A percentile compares a stretch with the other conserved stretches of the same genome.
Conservation (phyloP, 2,888 invertebrate species). For the Heliothis peltigera region DNA sequence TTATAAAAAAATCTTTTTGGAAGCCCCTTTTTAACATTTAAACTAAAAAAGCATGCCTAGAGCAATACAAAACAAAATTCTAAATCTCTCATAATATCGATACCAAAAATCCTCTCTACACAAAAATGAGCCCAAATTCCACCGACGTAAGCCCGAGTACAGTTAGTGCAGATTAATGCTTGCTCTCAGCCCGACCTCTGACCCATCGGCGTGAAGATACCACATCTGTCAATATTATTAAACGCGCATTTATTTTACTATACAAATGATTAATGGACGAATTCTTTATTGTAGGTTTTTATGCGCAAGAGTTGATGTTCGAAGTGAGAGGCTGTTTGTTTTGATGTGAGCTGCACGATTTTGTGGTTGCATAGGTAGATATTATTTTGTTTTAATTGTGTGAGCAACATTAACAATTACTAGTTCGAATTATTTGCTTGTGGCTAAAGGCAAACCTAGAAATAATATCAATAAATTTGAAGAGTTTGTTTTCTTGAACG, state of each 20-base stretch:
- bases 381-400: no score
- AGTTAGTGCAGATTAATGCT: conserved; percentile 64
- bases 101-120: not conserved
- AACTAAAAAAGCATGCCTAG: no score
- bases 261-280: conserved; percentile 50
- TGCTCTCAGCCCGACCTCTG: conserved; percentile 56
- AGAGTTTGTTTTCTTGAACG: no score
- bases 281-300: conserved; percentile 52
- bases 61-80: not conserved
- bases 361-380: not conserved
- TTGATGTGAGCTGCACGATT: conserved; percentile 41
- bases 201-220: conserved; percentile 54
- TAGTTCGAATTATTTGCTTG: no score
- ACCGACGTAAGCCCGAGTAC: conserved; percentile 41
- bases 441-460: no score
- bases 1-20: no score
- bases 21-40: no score
- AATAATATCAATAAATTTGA: no score
- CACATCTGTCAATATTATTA: conserved; percentile 65
- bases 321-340: conserved; percentile 47
- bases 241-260: conserved; percentile 55
- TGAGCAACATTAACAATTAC: no score
- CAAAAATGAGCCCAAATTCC: conserved; percentile 46
- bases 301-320: conserved; percentile 40
- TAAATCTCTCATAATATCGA: not conserved